These are phyloP conservation scores for Cynopterus sphinx DNA, from an alignment of 2,797 vertebrate genomes.

Conservation along the genomic window DNA sequence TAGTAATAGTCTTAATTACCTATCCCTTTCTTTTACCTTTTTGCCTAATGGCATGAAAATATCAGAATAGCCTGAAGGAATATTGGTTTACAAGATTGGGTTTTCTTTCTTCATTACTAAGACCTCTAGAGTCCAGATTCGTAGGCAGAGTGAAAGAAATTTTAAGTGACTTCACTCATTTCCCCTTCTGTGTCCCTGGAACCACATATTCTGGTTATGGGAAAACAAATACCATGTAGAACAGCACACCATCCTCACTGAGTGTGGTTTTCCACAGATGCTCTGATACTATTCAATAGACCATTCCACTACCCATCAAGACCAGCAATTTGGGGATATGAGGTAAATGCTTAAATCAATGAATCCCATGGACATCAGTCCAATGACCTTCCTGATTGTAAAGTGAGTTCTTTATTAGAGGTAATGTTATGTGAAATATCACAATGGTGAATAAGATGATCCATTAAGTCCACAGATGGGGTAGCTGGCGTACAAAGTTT, in stretches of 20 bases:
- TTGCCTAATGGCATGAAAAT: neutral
- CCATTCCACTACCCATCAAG: neutral
- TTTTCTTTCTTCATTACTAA: neutral
- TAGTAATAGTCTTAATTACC: neutral
- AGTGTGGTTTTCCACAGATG: neutral
- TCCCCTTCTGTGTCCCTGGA: neutral
- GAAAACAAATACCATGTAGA: neutral
- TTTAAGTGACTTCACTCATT: neutral
- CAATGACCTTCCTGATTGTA: neutral
- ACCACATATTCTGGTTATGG: neutral
- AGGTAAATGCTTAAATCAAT: neutral
- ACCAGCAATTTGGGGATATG: neutral
- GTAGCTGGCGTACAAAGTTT: neutral
- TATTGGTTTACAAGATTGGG: neutral
- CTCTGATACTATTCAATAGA: neutral
- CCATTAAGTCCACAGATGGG: neutral
- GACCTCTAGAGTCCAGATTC: neutral
- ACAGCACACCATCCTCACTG: neutral
- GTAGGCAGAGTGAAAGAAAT: neutral
- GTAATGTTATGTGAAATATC: neutral
- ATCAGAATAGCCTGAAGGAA: neutral
- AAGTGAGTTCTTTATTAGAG: conserved; percentile 12
- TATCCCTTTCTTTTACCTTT: neutral
- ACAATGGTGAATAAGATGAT: neutral
- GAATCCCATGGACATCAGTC: neutral